A percentile compares a stretch with the other conserved stretches of the same genome.
phyloP scores from a whole-genome alignment of 1,140 invertebrate species.

The Lasioglossum baleicum region DNA sequence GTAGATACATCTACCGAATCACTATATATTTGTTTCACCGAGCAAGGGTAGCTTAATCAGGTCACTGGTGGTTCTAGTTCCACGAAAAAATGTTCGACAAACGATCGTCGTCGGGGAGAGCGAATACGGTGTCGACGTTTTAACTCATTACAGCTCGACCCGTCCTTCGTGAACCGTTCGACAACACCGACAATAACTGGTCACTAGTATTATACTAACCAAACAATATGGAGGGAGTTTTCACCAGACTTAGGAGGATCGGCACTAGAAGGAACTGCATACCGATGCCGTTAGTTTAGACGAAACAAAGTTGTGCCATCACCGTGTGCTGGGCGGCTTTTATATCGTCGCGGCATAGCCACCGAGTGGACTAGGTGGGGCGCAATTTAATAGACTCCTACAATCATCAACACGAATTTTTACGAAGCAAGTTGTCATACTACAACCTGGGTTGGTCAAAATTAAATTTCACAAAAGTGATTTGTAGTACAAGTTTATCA shows the following conservation, averaged over 20 bases:
- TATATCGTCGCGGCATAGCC: background rate
- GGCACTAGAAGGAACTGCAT: constrained; percentile 41
- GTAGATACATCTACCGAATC: background rate
- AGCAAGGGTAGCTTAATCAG: background rate
- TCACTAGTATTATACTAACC: constrained; percentile 17
- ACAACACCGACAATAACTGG: constrained; percentile 28
- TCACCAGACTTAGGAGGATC: constrained; percentile 61
- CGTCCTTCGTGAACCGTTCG: constrained; percentile 24
- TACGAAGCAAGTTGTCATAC: background rate
- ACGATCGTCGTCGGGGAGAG: background rate
- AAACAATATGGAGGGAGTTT: constrained; percentile 10
- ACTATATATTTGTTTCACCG: background rate
- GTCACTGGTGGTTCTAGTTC: background rate
- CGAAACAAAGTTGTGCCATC: background rate
- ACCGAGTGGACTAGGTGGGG: background rate
- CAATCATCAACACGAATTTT: background rate
- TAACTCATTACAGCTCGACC: constrained; percentile 30
- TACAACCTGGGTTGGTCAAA: too few species aligned
- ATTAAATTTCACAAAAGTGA: too few species aligned
- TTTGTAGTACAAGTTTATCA: too few species aligned
- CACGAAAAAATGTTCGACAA: constrained; percentile 7
- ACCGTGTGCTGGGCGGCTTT: background rate
- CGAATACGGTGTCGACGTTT: constrained; percentile 21
- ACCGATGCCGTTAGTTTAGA: background rate
- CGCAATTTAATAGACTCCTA: background rate